Base-by-base conservation (phyloP, 2,888 invertebrate species). In the Cantharis nigra region DNA sequence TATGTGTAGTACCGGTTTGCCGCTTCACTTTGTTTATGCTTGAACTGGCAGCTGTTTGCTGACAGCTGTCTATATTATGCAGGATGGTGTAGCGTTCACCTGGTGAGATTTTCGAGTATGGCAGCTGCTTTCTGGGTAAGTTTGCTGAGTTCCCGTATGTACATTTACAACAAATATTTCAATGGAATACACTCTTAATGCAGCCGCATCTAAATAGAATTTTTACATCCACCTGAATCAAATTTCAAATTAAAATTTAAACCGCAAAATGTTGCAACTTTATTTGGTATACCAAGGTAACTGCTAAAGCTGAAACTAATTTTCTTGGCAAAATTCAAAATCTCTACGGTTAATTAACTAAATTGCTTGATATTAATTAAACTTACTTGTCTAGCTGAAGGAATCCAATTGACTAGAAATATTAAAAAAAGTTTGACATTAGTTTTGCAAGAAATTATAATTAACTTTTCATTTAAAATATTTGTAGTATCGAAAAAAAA, bases 61-160 rank as follows among this genome's bases (percentile, higher is more conserved):
- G 79, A 75, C 79, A 79, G 79, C 76, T 79, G 79, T 74, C 76
- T 33, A 69, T 71, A 33, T 65, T 63, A 28, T 74, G 76, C 76
- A 74, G 78, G 69, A 75, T 78, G 72, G 63, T 76, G 30, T 70
- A 64, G 63, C 23, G 63, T 78, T 75, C 69, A 75, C 78, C 78
- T 72, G 75, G 14, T 26, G 70, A 63, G 70, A 63, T 70, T 67
- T 67, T 26, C 65, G 26, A 67, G 65, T 26, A 20, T 26, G 26
- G 26, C 65, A 67, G 20, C 65, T 67, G 65, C 65, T 67, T 9
- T 20, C 26, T 26, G 65, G n/a, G 65, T 67, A 67, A 23, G 7
- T 67, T 67, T 26, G 26, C 65, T 9, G n/a, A 49, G 49, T 49
- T 49, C 49, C 49, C 49, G 49, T 49, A 49, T 65, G 18, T 65